A percentile compares a stretch with the other conserved stretches of the same genome.
These are phyloP conservation scores for Microdon myrmicae DNA, from an alignment of 2,888 invertebrate species.

Conservation along the genomic window DNA sequence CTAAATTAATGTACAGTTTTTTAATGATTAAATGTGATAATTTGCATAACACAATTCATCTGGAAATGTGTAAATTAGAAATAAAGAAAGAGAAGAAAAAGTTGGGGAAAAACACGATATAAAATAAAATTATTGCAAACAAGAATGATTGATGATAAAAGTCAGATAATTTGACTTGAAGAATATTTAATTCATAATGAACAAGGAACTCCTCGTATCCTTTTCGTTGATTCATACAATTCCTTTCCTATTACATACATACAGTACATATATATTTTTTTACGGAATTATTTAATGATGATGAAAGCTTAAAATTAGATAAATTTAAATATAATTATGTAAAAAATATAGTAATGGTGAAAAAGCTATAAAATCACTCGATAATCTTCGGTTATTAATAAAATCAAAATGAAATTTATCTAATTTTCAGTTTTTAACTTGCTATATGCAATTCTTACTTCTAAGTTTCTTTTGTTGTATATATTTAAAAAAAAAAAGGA, in stretches of 20 bases:
- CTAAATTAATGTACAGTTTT: conserved; percentile 43
- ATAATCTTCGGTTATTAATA: conserved; percentile 43
- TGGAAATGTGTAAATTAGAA: conserved; percentile 15
- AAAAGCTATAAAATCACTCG: conserved; percentile 41
- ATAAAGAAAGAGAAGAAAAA: conserved; percentile 2
- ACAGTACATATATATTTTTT: conserved; percentile 50
- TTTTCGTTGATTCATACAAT: conserved; percentile 20
- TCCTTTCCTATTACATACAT: conserved; percentile 42
- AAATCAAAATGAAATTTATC: conserved; percentile 25
- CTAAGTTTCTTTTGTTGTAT: conserved; percentile 32
- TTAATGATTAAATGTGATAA: conserved; percentile 42
- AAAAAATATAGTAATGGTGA: conserved; percentile 26
- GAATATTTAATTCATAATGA: background rate
- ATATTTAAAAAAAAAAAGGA: conserved; percentile 15
- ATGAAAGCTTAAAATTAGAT: conserved; percentile 9
- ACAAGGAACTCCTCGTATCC: conserved; percentile 9
- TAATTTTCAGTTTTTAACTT: conserved; percentile 21
- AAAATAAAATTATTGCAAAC: conserved; percentile 2
- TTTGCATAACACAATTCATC: conserved; percentile 40
- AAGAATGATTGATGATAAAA: too few species aligned
- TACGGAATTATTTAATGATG: conserved; percentile 40
- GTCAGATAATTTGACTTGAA: conserved; percentile 12
- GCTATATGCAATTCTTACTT: conserved; percentile 23
- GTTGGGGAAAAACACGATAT: background rate
- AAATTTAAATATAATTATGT: conserved; percentile 2